A percentile compares a stretch with the other conserved stretches of the same genome.
These are phyloP conservation scores for Rhogogaster chlorosoma DNA, from an alignment of 2,888 invertebrate species.

Conservation along the genomic window DNA sequence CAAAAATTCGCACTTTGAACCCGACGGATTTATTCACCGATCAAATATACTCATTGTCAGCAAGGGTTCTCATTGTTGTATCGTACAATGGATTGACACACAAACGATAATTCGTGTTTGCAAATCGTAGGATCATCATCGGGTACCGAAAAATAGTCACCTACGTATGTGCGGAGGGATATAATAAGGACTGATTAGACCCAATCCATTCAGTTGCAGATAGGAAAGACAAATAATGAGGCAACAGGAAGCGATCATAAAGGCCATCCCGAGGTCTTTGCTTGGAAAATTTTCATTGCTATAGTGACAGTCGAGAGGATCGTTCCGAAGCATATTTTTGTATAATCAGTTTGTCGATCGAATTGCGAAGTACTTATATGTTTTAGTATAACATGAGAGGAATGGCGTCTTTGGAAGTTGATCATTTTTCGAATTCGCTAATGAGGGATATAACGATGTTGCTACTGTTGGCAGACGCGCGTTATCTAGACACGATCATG, in stretches of 20 bases:
- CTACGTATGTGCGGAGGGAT: neutral
- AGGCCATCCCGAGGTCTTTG: neutral
- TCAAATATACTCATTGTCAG: too few species aligned
- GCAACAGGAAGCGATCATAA: neutral
- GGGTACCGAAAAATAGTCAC: neutral
- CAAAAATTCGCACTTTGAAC: neutral
- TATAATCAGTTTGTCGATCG: neutral
- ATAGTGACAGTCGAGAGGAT: neutral
- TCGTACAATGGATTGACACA: neutral
- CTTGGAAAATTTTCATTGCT: neutral
- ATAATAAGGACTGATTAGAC: neutral
- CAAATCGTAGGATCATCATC: neutral
- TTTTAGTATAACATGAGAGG: neutral
- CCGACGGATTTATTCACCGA: neutral
- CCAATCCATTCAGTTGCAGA: constrained; percentile 27
- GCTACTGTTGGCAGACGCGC: constrained; percentile 3
- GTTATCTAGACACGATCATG: constrained; percentile 35
- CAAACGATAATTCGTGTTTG: neutral
- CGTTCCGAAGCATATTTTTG: neutral
- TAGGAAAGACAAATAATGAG: constrained; percentile 33
- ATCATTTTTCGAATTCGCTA: neutral
- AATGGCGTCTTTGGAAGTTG: neutral
- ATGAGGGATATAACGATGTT: neutral
- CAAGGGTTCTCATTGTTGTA: neutral
- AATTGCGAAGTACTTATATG: neutral